These are phyloP conservation scores for Nemotelus nigrinus DNA, from an alignment of 2,888 invertebrate genomes.

Conservation along the genomic window DNA sequence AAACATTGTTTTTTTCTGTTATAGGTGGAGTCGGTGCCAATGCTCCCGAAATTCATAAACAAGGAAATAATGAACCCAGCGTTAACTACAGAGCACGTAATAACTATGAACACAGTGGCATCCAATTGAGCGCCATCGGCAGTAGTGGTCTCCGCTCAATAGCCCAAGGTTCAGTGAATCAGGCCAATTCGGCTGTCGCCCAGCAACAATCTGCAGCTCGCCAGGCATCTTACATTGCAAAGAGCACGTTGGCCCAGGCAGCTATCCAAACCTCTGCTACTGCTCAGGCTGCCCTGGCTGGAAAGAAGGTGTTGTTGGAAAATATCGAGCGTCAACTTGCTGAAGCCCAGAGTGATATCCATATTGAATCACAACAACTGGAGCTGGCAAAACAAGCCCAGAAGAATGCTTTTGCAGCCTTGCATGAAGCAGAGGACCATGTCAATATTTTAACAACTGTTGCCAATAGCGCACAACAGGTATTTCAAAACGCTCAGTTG, in stretches of 20 bases:
- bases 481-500: constrained; percentile 73
- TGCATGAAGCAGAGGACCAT: constrained; percentile 76
- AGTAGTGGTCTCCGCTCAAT: constrained; percentile 75
- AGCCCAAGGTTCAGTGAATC: constrained; percentile 79
- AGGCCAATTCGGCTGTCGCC: constrained; percentile 61
- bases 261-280: constrained; percentile 77
- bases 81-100: too few relatives aligned
- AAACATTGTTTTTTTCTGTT: too few relatives aligned
- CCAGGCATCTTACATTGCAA: constrained; percentile 81
- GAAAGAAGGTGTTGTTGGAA: constrained; percentile 72
- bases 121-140: too few relatives aligned
- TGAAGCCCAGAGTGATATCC: constrained; percentile 74
- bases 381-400: constrained; percentile 69
- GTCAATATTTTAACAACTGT: constrained; percentile 74
- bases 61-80: too few relatives aligned
- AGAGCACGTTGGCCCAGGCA: constrained; percentile 80
- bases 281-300: constrained; percentile 75
- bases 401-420: constrained; percentile 73
- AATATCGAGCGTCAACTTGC: constrained; percentile 79
- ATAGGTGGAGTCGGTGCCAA: too few relatives aligned
- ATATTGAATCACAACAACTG: constrained; percentile 76
- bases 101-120: too few relatives aligned
- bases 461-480: constrained; percentile 72
- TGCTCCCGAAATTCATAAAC: too few relatives aligned
- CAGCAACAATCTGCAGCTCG: constrained; percentile 65